These are phyloP conservation scores for Phymorhynchus buccinoides DNA, from an alignment of 1,140 invertebrate genomes.

Conservation along the genomic window DNA sequence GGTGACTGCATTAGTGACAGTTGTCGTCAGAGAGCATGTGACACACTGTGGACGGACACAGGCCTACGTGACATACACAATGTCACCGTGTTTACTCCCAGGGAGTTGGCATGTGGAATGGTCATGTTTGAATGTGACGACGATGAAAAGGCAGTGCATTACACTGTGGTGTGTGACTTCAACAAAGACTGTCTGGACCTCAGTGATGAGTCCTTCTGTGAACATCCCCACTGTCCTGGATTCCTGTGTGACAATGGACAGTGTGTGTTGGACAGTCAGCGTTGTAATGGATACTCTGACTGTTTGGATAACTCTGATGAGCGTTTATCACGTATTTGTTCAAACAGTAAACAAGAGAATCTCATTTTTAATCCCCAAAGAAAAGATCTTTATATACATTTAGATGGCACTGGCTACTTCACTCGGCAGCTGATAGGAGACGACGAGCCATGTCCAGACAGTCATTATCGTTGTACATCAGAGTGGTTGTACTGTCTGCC, in stretches of 20 bases:
- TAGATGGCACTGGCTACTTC: constrained; percentile 4
- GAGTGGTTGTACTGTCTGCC: no score
- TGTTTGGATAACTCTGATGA: constrained; percentile 12
- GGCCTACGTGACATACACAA: no score
- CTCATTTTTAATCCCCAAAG: neutral
- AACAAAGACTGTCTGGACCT: neutral
- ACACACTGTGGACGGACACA: no score
- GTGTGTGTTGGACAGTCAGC: neutral
- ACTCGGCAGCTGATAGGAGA: neutral
- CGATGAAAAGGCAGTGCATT: neutral
- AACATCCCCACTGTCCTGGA: neutral
- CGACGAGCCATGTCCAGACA: neutral
- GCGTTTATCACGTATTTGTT: neutral
- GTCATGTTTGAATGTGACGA: constrained; percentile 20
- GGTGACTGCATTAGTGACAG: neutral
- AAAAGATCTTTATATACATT: neutral
- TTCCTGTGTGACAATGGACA: neutral
- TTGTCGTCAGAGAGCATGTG: neutral
- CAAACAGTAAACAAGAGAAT: no score
- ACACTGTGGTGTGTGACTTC: constrained; percentile 17
- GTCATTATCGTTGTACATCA: no score
- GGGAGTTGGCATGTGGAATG: neutral
- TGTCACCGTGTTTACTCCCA: no score
- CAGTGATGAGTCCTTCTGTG: neutral
- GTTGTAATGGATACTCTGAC: neutral